phyloP scores from a whole-genome alignment of 2,113 vertebrate genomes.

The Calypte anna region DNA sequence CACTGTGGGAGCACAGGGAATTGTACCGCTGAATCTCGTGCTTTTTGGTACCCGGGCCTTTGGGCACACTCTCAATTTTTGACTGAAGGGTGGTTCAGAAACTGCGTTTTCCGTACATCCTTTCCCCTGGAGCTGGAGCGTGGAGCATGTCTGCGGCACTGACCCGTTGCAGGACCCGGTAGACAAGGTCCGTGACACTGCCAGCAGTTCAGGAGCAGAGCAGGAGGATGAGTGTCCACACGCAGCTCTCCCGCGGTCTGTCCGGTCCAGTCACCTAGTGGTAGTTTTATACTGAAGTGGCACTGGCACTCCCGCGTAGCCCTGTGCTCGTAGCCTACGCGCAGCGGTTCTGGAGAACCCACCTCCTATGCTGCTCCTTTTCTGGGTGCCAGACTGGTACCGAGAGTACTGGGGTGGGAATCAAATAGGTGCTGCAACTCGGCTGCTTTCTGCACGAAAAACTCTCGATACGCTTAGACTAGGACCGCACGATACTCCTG shows the following conservation, averaged over 20 bases:
- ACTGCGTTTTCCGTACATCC: not conserved
- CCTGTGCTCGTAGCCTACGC: not conserved
- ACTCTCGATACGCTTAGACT: not conserved
- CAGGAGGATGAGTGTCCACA: not conserved
- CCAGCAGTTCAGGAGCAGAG: not conserved
- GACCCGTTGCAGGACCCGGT: not conserved
- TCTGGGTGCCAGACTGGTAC: not conserved
- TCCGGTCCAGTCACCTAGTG: not conserved
- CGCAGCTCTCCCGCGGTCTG: not conserved
- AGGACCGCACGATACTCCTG: not conserved
- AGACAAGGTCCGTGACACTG: not conserved
- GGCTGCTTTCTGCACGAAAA: not conserved
- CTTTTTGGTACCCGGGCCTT: not conserved
- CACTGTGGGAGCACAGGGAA: not conserved
- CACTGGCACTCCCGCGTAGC: not conserved
- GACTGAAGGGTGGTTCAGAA: not conserved
- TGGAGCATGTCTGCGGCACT: rapidly evolving
- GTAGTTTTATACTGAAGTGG: not conserved
- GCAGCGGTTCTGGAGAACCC: not conserved
- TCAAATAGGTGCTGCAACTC: not conserved
- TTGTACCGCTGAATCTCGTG: not conserved
- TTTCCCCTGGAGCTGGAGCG: not conserved
- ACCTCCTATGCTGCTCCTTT: not conserved
- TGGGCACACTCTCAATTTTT: not conserved
- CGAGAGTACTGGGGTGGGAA: not conserved